Evolutionary conservation across 2,113 vertebrate species (phyloP), one percentile per base, ranked within the genome.

Genomic region (Chroicocephalus ridibundus): DNA sequence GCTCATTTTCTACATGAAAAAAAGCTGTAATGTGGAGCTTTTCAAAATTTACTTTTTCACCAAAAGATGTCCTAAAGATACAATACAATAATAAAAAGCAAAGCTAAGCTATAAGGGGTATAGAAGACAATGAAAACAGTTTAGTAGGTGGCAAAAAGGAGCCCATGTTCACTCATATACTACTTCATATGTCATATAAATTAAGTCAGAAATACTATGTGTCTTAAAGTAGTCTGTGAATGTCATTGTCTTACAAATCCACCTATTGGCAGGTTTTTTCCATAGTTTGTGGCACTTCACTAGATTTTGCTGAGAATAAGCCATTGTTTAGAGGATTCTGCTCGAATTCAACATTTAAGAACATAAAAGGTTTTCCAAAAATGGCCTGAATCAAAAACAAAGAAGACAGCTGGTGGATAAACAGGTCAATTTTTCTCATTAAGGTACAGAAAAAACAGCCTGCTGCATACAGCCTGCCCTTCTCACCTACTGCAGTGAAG

Each of bases 361-460:
- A 72, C 57, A 96, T 66, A 96, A 92, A 92, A 87, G 17, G 22
- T 90, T 84, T 92, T 94, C 70, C 36, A 95, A 90, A 96, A 96
- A 87, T 69, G 20, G 26, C 79, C 91, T 68, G 84, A 93, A 94
- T 97, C 40, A 70, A 78, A 95, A 97, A 60, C 90, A 96, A 83
- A 94, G 69, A 81, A 88, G 94, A 91, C 93, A 98, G 96, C 90
- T 96, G 91, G 92, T 85, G 76, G 87, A 90, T 79, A 97, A 97
- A 95, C 88, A 95, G 96, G 97, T 97, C 96, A 97, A 86, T 97
- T 97, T 98, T 98, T 98, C 97, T 98, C 96, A 98, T 96, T 97
- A 98, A 95, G 84, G 74, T 85, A 46, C 17, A 40, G 91, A 83
- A 91, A 93, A 95, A 95, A 15, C 74, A 87, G 55, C 40, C 58